Conservation (phyloP, 2,888 invertebrate species). For the Drosophila anomelani region DNA sequence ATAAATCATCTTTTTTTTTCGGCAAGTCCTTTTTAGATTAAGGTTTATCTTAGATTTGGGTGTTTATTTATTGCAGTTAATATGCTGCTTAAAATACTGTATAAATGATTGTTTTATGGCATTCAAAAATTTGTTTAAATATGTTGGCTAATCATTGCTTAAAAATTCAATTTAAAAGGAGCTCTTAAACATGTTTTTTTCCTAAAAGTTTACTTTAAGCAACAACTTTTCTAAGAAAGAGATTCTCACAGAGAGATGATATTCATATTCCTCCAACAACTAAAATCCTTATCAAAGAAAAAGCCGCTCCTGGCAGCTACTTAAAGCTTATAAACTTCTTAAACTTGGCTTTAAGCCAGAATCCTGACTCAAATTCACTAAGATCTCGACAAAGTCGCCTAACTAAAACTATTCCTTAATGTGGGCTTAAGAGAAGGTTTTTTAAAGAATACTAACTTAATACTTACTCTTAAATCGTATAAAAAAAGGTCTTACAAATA, state of each 20-base stretch:
- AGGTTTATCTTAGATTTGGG: too few species aligned
- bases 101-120: not conserved
- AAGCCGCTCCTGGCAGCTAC: not conserved
- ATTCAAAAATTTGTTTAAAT: not conserved
- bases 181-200: not conserved
- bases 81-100: not conserved
- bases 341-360: slow-evolving; percentile 11
- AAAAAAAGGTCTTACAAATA: not conserved
- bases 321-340: slow-evolving; percentile 13
- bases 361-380: slow-evolving; percentile 1
- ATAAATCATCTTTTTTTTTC: not conserved
- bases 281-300: slow-evolving; percentile 1
- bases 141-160: not conserved
- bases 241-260: not conserved
- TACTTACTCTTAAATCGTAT: not conserved
- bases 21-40: not conserved
- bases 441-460: not conserved
- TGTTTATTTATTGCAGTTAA: slow-evolving; percentile 5
- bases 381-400: not conserved
- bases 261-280: not conserved
- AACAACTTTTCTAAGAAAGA: not conserved
- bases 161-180: not conserved
- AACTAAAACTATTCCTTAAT: not conserved
- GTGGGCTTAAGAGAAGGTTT: not conserved
- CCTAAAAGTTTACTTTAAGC: too few species aligned